phyloP scores from a whole-genome alignment of 2,888 invertebrate species.

The Sinelater perroti region DNA sequence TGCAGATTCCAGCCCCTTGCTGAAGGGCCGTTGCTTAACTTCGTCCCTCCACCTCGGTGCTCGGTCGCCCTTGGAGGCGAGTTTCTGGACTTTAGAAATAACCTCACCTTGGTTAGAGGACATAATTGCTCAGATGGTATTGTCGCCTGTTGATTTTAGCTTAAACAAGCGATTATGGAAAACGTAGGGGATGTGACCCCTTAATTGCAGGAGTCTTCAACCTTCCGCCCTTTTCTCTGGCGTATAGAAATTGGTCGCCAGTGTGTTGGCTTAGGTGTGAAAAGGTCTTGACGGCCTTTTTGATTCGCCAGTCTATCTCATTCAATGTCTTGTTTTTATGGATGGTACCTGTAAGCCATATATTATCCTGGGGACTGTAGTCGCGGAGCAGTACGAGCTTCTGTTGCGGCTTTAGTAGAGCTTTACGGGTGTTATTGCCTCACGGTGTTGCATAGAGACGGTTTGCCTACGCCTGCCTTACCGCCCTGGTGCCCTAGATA shows the following conservation, averaged over 20 bases:
- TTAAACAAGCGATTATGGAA: background rate
- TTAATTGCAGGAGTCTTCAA: conserved; percentile 44
- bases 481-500: conserved; percentile 50
- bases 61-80: conserved; percentile 11
- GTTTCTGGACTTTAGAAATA: too few relatives aligned
- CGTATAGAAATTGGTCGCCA: conserved; percentile 32
- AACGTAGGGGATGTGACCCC: conserved; percentile 33
- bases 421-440: conserved; percentile 45
- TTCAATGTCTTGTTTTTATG: conserved; percentile 41
- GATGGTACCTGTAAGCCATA: conserved; percentile 53
- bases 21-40: background rate
- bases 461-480: conserved; percentile 41
- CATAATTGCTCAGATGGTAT: background rate
- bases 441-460: conserved; percentile 22
- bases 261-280: conserved; percentile 47
- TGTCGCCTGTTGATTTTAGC: background rate
- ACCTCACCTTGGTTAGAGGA: too few relatives aligned
- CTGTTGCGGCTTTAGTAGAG: conserved; percentile 58
- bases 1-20: conserved; percentile 32
- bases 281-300: conserved; percentile 46
- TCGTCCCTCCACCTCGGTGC: conserved; percentile 19
- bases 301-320: conserved; percentile 50
- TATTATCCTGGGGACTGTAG: conserved; percentile 49
- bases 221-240: conserved; percentile 42
- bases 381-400: conserved; percentile 49